These are phyloP conservation scores for Eucidaris tribuloides DNA, from an alignment of 35 echinoderm and acorn worm genomes.

Conservation along the genomic window DNA sequence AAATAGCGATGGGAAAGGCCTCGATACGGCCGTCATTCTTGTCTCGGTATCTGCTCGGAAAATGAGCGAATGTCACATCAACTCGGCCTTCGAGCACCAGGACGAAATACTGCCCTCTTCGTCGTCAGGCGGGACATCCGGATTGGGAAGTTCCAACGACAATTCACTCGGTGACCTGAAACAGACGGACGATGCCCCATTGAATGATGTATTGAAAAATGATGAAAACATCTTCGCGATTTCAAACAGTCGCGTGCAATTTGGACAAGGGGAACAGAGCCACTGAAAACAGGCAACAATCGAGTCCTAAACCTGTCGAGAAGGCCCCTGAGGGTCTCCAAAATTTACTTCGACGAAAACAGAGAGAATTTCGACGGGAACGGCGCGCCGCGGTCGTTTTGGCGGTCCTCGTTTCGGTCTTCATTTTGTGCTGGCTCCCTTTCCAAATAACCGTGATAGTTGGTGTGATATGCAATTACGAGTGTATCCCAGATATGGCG, in stretches of 20 bases:
- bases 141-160: neutral
- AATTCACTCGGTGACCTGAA: too few relatives aligned
- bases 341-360: neutral
- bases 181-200: too few relatives aligned
- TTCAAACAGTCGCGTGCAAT: too few relatives aligned
- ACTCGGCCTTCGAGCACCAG: slow-evolving; percentile 7
- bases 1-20: neutral
- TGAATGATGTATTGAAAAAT: too few relatives aligned
- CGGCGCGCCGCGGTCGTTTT: neutral
- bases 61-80: slow-evolving; percentile 11
- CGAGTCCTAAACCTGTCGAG: neutral
- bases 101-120: neutral
- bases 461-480: neutral
- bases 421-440: slow-evolving; percentile 14
- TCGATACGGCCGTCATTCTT: neutral
- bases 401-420: slow-evolving; percentile 2
- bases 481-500: neutral
- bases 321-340: neutral
- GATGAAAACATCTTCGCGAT: too few relatives aligned
- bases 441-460: neutral
- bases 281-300: too few relatives aligned
- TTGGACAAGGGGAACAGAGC: too few relatives aligned
- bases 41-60: neutral
- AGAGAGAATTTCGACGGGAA: neutral
- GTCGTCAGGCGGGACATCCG: neutral